Evolutionary conservation across 1,140 invertebrate species (phyloP), one percentile per base, ranked within the genome.

Genomic region (Aphidius ervi): DNA sequence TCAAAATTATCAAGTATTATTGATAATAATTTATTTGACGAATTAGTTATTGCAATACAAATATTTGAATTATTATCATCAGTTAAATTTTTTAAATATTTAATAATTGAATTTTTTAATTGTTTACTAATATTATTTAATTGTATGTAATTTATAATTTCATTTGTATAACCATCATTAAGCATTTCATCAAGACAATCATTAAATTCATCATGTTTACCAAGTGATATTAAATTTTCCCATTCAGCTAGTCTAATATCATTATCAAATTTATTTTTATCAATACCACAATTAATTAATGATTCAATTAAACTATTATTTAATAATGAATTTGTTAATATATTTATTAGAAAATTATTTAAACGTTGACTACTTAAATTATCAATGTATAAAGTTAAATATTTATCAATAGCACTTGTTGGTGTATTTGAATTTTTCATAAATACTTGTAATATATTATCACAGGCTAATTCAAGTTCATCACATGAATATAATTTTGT

Each of bases 31-130:
- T 75, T 68, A 55, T 67, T 65, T 47, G 82, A 71, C n/a, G 82
- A 62, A 56, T 81, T 68, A 56, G 53, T 81, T 70, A 65, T 81
- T 55, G 62, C 56, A 59, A 63, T 70, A 70, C 84, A 84, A 82
- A 77, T 82, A 76, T 46, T 57, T 46, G 63, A 62, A 68, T 80
- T 77, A 59, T 79, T 81, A 8, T 69, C 66, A 41, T 66, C 61
- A 65, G 86, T 74, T 65, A 79, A 74, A 39, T 68, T 61, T n/a
- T 75, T 57, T 46, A 87, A 70, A 62, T 66, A 63, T 47, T 81
- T 63, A 43, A 79, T 65, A 65, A 87, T 78, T 50, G 79, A 67
- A 58, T 74, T 71, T 60, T 78, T 79, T 40, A 77, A 68, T 63
- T 67, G 60, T 23, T 61, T 63, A 59, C 76, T 76, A 54, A 76